Evolutionary conservation across 2,797 vertebrate genomes (phyloP), one percentile per base, ranked within the genome.

Genomic region (Lithobates sylvaticus): DNA sequence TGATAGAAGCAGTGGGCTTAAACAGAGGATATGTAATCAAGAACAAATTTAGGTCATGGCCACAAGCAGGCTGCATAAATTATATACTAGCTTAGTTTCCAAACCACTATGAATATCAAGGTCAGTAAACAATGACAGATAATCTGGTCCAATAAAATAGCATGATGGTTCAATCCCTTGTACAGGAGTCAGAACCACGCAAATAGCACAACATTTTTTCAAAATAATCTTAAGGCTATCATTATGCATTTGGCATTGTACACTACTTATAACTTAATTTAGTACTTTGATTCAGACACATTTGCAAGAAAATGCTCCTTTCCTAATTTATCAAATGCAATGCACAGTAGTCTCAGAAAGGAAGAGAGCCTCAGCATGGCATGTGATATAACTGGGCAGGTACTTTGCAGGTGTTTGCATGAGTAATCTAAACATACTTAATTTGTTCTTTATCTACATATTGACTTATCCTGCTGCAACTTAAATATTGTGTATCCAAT

Each of bases 11-110:
- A 16, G 64, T 27, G n/a, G 26, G 36, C 64, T 27, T 18, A 39
- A 65, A 27, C 76, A 10, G 9, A 39, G 12, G 18, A 78, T 15
- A 78, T 65, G 36, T 54, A 78, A 67, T 67, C 76, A 78, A 36
- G 65, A 34, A 78, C 61, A 78, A 65, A 78, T 67, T 26, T 67
- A 67, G 76, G 61, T 78, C 76, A 67, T 10, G n/a, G 36, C 61
- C 26, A 78, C 61, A 78, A 78, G 61, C 76, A 78, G 34, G 42
- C n/a, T 36, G 58, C 21, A 78, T 65, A 68, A 78, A 78, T 78
- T 78, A 58, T 50, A 76, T 18, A 78, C 36, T n/a, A 78, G 32
- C 34, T 67, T 65, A 29, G 21, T 7, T 78, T 65, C 58, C 18
- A 42, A 78, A n/a, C 61, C 15, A 27, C 68, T 3, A 42, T 1